phyloP scores from a whole-genome alignment of 2,113 vertebrate genomes.

The Pygoscelis antarcticus region DNA sequence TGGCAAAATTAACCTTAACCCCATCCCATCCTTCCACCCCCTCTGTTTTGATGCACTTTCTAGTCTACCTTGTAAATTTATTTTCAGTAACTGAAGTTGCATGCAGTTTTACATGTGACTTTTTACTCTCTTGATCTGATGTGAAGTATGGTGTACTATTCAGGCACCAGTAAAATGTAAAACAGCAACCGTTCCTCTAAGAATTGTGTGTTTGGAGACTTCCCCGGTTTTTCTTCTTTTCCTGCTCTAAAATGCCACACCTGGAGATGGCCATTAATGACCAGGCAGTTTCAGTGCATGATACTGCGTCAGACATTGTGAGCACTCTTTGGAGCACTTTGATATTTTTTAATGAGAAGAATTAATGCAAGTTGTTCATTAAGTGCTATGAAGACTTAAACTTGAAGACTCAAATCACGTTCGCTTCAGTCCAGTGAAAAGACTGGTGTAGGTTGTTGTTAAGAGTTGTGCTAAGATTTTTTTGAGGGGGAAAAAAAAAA shows the following conservation, averaged over 20 bases:
- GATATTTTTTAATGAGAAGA: not conserved
- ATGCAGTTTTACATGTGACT: not conserved
- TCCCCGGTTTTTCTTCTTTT: not conserved
- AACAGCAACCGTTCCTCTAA: not conserved
- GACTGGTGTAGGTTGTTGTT: not conserved
- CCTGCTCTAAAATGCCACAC: not conserved
- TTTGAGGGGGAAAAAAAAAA: not conserved
- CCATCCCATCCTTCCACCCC: not conserved
- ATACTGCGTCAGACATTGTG: not conserved
- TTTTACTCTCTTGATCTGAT: not conserved
- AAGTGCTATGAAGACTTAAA: not conserved
- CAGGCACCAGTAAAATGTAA: not conserved
- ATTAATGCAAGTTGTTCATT: not conserved
- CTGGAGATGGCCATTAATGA: not conserved
- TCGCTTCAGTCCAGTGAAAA: not conserved
- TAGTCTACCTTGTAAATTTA: not conserved
- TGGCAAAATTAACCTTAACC: not conserved
- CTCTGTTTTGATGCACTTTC: not conserved
- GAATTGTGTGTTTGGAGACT: not conserved
- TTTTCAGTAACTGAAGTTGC: not conserved
- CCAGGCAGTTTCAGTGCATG: not conserved
- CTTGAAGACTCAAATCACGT: not conserved
- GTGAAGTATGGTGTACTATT: accelerated
- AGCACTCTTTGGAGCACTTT: not conserved
- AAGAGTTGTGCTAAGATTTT: not conserved